Conservation (phyloP, 2,113 vertebrate species). For the Megalops atlanticus region DNA sequence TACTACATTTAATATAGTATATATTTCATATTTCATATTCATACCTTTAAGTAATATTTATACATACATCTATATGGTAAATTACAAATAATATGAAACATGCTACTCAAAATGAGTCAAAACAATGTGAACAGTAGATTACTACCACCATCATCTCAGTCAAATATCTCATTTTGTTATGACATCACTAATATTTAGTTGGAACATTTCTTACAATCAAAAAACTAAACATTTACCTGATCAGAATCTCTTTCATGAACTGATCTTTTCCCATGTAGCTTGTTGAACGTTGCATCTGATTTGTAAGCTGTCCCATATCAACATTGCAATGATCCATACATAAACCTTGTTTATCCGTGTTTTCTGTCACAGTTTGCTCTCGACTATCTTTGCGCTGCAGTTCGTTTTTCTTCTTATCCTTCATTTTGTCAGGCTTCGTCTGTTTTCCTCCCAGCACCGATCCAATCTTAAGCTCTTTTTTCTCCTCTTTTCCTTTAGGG, state of each 20-base stretch:
- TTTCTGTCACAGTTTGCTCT: conserved; percentile 47
- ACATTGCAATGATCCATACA: conserved; percentile 15
- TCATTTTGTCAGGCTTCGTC: conserved; percentile 80
- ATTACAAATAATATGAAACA: background rate
- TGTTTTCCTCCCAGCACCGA: conserved; percentile 81
- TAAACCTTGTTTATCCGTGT: conserved; percentile 24
- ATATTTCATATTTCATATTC: no score
- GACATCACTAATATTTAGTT: background rate
- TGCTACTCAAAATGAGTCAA: background rate
- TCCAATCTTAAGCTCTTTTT: conserved; percentile 78
- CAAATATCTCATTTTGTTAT: background rate
- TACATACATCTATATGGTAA: background rate
- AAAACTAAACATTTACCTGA: conserved; percentile 62
- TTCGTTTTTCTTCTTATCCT: conserved; percentile 81
- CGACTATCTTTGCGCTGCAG: conserved; percentile 70
- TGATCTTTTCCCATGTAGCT: conserved; percentile 59
- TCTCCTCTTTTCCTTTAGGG: conserved; percentile 80
- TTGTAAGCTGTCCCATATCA: conserved; percentile 1
- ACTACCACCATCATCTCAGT: background rate
- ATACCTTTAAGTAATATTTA: no score
- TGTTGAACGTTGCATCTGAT: conserved; percentile 32
- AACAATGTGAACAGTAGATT: background rate
- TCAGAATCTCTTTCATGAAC: conserved; percentile 76
- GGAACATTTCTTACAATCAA: background rate
- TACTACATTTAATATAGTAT: no score